phyloP scores from a whole-genome alignment of 1,140 invertebrate species.

The Drosophila guanche region DNA sequence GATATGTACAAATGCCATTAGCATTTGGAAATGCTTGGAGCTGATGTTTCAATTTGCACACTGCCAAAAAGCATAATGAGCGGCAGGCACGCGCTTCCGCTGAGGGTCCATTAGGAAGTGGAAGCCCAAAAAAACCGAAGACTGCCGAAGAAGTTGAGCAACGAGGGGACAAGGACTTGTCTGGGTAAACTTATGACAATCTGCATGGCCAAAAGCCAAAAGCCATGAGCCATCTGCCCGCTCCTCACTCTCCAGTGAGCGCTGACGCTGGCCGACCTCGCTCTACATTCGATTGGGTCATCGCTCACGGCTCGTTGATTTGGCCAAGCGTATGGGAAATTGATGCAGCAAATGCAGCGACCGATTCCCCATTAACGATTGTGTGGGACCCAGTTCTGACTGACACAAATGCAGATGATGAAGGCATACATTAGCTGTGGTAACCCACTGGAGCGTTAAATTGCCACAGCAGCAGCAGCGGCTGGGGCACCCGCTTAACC shows the following conservation, averaged over 20 bases:
- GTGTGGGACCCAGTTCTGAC: conserved; percentile 27
- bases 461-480: conserved; percentile 52
- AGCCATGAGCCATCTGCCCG: too few relatives aligned
- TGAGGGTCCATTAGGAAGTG: conserved; percentile 1
- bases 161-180: too few relatives aligned
- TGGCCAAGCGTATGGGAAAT: conserved; percentile 62
- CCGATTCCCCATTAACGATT: background rate
- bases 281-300: conserved; percentile 65
- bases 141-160: background rate
- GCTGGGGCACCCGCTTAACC: conserved; percentile 16
- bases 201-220: too few relatives aligned
- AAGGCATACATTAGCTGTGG: background rate
- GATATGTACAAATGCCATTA: conserved; percentile 29
- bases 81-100: conserved; percentile 67
- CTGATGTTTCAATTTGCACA: conserved; percentile 65
- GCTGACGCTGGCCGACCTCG: conserved; percentile 43
- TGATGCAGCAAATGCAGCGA: conserved; percentile 55
- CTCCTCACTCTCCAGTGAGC: too few relatives aligned
- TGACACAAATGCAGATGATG: conserved; percentile 20
- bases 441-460: conserved; percentile 65
- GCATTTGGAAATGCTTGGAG: background rate
- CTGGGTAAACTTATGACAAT: too few relatives aligned
- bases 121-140: background rate
- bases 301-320: conserved; percentile 70
- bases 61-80: conserved; percentile 59